A percentile compares a stretch with the other conserved stretches of the same genome.
phyloP scores from a whole-genome alignment of 2,888 invertebrate species.

The Xestia rhomboidea region DNA sequence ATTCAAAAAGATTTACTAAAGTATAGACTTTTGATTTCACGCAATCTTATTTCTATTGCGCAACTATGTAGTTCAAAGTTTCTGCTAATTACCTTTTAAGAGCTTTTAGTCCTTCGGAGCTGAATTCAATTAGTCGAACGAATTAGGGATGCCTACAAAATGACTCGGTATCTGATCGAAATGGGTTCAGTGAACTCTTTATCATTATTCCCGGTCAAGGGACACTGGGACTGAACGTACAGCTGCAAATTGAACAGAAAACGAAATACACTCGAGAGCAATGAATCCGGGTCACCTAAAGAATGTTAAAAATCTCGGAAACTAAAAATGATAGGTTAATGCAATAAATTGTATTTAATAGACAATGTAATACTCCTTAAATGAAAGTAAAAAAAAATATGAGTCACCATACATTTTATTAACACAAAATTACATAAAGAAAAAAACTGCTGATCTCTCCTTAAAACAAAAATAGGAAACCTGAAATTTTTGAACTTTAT shows the following conservation, averaged over 20 bases:
- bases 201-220: not conserved
- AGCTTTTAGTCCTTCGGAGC: slow-evolving; percentile 35
- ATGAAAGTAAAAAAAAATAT: too few relatives aligned
- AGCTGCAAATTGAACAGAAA: not conserved
- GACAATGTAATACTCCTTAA: too few relatives aligned
- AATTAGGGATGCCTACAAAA: slow-evolving; percentile 29
- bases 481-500: too few relatives aligned
- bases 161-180: slow-evolving; percentile 5
- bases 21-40: slow-evolving; percentile 16
- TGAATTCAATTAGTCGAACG: slow-evolving; percentile 39
- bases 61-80: slow-evolving; percentile 40
- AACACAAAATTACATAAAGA: too few relatives aligned
- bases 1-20: not conserved
- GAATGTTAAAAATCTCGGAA: too few relatives aligned
- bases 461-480: too few relatives aligned
- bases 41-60: slow-evolving; percentile 12
- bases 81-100: slow-evolving; percentile 43
- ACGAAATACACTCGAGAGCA: too few relatives aligned
- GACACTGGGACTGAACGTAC: not conserved
- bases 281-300: too few relatives aligned
- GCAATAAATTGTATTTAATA: too few relatives aligned
- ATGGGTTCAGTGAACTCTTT: slow-evolving; percentile 23
- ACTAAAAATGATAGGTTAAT: too few relatives aligned
- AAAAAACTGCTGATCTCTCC: too few relatives aligned
- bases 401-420: too few relatives aligned